phyloP scores from a whole-genome alignment of 2,888 invertebrate species.

The Drosophila testacea region DNA sequence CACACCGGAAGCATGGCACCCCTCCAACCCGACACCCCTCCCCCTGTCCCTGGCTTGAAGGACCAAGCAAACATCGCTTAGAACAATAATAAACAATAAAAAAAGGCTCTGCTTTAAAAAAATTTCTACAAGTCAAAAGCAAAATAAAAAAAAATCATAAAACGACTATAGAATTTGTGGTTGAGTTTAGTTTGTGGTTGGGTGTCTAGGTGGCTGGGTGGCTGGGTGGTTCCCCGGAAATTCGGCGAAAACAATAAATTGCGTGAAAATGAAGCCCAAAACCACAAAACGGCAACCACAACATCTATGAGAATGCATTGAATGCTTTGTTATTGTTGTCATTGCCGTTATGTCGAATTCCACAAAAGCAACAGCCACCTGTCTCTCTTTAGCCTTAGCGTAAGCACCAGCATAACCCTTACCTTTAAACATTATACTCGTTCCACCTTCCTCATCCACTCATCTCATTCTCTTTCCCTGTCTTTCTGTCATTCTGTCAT shows the following conservation, averaged over 20 bases:
- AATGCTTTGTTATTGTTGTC: slow-evolving; percentile 49
- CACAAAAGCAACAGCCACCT: slow-evolving; percentile 36
- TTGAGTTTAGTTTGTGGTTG: slow-evolving; percentile 25
- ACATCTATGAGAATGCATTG: slow-evolving; percentile 63
- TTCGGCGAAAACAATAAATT: slow-evolving; percentile 59
- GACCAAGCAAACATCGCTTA: slow-evolving; percentile 68
- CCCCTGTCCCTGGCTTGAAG: slow-evolving; percentile 9
- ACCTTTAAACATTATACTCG: background rate
- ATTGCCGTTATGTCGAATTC: slow-evolving; percentile 40
- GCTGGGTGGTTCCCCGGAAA: slow-evolving; percentile 9
- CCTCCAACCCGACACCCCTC: no score
- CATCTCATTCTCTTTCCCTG: background rate
- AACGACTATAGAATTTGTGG: slow-evolving; percentile 40
- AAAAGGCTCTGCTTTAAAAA: slow-evolving; percentile 47
- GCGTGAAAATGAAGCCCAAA: slow-evolving; percentile 61
- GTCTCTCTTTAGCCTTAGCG: slow-evolving; percentile 7
- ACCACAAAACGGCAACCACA: slow-evolving; percentile 46
- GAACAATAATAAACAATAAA: slow-evolving; percentile 80
- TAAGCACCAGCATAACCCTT: slow-evolving; percentile 1
- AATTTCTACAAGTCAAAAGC: slow-evolving; percentile 16
- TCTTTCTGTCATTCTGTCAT: background rate
- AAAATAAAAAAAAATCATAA: slow-evolving; percentile 7
- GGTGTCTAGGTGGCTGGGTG: slow-evolving; percentile 2
- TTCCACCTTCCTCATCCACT: background rate
- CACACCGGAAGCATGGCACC: slow-evolving; percentile 60